A percentile compares a stretch with the other conserved stretches of the same genome.
Conservation (phyloP, 2,888 invertebrate species). For the Adela reaumurella region DNA sequence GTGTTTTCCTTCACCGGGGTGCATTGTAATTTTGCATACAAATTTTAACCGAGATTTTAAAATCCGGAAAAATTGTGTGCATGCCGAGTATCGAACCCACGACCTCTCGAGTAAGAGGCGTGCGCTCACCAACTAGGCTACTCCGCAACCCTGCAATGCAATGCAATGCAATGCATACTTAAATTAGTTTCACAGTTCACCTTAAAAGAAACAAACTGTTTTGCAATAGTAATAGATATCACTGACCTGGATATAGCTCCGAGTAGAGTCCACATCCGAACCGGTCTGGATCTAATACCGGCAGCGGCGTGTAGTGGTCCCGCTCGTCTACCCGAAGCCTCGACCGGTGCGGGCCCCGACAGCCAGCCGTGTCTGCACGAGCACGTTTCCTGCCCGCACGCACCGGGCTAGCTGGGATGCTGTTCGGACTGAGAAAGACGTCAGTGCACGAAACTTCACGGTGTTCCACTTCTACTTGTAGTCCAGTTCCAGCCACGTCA, state of each 20-base stretch:
- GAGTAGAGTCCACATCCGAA: constrained; percentile 83
- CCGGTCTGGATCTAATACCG: constrained; percentile 89
- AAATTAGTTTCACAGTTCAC: no score
- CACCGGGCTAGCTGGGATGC: constrained; percentile 65
- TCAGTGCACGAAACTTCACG: constrained; percentile 65
- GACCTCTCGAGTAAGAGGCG: no score
- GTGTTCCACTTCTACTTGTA: constrained; percentile 52
- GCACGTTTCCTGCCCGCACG: constrained; percentile 62
- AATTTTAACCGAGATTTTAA: no score
- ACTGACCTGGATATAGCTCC: constrained; percentile 35
- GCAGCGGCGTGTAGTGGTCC: constrained; percentile 83
- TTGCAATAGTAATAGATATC: neutral
- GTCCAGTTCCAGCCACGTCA: no score
- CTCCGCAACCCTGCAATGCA: no score
- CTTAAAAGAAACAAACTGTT: no score
- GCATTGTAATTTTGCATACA: no score
- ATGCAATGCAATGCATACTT: no score
- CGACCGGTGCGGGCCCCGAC: constrained; percentile 52
- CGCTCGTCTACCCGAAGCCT: constrained; percentile 32
- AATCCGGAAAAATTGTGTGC: no score
- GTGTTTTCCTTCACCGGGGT: no score
- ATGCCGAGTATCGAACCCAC: no score
- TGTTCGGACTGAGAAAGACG: constrained; percentile 74
- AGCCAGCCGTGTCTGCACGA: constrained; percentile 53
- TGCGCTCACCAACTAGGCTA: no score